A percentile compares a stretch with the other conserved stretches of the same genome.
Conservation (phyloP, 2,888 invertebrate species). For the Pristionchus exspectatus region DNA sequence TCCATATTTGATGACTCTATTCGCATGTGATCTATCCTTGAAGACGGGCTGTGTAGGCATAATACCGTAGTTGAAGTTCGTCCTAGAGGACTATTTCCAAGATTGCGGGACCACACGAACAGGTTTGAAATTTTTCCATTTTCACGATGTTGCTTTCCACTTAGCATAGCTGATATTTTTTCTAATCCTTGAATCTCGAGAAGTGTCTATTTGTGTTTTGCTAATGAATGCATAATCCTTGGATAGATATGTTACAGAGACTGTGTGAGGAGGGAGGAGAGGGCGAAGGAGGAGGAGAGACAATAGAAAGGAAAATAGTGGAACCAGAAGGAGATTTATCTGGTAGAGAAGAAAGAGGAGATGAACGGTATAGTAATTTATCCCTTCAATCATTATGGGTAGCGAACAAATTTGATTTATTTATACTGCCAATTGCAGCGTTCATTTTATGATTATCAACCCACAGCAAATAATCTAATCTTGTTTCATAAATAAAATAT, state of each 20-base stretch:
- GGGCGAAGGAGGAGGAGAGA: conserved; percentile 27
- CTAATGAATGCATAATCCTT: not conserved
- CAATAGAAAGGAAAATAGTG: not conserved
- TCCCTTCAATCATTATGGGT: not conserved
- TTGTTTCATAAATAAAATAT: no score
- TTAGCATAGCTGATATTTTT: no score
- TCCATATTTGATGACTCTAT: not conserved
- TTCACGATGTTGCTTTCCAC: not conserved
- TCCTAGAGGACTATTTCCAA: not conserved
- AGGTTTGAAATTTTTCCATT: not conserved
- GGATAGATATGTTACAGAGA: conserved; percentile 25
- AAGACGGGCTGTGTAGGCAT: conserved; percentile 31
- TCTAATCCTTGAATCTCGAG: no score
- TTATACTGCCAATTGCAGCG: no score
- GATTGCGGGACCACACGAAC: conserved; percentile 1
- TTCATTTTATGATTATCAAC: no score
- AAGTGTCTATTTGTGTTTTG: not conserved
- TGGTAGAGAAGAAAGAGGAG: conserved; percentile 2
- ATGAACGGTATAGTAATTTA: not conserved
- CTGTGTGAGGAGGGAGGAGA: conserved; percentile 40
- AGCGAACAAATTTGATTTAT: no score
- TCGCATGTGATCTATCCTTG: not conserved
- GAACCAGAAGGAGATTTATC: not conserved
- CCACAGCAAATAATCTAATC: no score
- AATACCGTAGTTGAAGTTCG: conserved; percentile 31